Base-by-base conservation (phyloP, 1,140 invertebrate genomes). In the Philotrypesis tridentata region DNA sequence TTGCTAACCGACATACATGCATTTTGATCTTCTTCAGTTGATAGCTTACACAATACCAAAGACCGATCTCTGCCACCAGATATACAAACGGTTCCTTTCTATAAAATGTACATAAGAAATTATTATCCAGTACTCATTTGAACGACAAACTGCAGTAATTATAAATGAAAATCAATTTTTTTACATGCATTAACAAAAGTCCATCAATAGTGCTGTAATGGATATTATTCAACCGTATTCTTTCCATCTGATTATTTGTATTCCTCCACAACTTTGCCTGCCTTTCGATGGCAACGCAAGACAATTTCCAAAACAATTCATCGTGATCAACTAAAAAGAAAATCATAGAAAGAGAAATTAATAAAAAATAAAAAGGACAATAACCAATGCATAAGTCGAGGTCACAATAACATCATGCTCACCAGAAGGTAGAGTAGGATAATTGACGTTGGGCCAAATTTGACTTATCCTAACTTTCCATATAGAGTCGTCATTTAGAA, bases 401-500 rank as follows among this genome's bases (percentile, higher is more conserved):
- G n/a, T 25, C 3, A n/a, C 23, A 23, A 23, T 23, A 4, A 61
- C 8, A 6, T 61, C 6, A 75, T 88, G 80, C 87, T 90, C 84
- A 90, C 89, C 88, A 84, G 87, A 86, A 84, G 89, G 88, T 79
- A 91, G 83, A 71, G 88, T 71, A 79, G 90, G 90, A 77, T 88
- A 91, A 79, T 79, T 85, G 77, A 84, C 75, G 78, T 90, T 85
- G 79, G 86, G 89, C 84, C 88, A 92, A 78, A 89, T 86, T 84
- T 86, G 85, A 68, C 63, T 87, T 33, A 91, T 90, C 81, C 89
- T 87, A 43, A 84, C 82, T 88, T 89, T 92, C 91, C 91, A 92
- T 23, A 91, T 68, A 29, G 86, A 89, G 74, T 90, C 85, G 81
- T 91, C 89, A 31, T 85, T 89, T 40, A 92, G 83, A 81, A 92